Evolutionary conservation across 1,140 invertebrate genomes (phyloP), one percentile per base, ranked within the genome.

Genomic region (Tribolium castaneum): DNA sequence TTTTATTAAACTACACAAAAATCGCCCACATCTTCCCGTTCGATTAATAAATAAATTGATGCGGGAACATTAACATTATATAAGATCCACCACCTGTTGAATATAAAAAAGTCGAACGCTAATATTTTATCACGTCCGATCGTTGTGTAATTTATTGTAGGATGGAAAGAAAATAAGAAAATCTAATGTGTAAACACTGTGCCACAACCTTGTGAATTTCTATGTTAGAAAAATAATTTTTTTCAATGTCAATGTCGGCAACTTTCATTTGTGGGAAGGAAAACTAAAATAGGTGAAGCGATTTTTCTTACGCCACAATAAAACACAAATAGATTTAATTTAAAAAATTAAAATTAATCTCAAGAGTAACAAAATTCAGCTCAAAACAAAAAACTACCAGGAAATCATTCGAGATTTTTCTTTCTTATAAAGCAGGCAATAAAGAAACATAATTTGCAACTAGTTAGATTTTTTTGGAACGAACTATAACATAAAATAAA

Each of bases 11-110:
- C 16, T 19, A 19, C n/a, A 66, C 6, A 66, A 66, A 66, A 66
- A 66, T 22, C 59, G 59, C 59, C 59, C 59, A 66, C 30, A 66
- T 66, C 56, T 62, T 39, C 34, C 34, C 25, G n/a, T 30, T 62
- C 59, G 14, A 66, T 66, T 66, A 66, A 66, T 59, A 25, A 59
- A 59, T 12, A 25, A 59, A 59, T 12, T 30, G 2, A 66, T 66
- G 59, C 59, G 59, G 59, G 59, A 66, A 66, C 30, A 10, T 35
- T 35, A 35, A 35, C 59, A 35, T 66, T 12, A 34, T 12, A 66
- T 34, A 66, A 25, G 16, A 59, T 66, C 10, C 14, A 35, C 59
- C 59, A 66, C 59, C 59, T 66, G 59, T 66, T 66, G 59, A 66
- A 66, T 66, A 30, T 14, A 52, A 52, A 12, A 22, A 59, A 66